Evolutionary conservation across 2,888 invertebrate species (phyloP).

Genomic region (Gibbula magus): DNA sequence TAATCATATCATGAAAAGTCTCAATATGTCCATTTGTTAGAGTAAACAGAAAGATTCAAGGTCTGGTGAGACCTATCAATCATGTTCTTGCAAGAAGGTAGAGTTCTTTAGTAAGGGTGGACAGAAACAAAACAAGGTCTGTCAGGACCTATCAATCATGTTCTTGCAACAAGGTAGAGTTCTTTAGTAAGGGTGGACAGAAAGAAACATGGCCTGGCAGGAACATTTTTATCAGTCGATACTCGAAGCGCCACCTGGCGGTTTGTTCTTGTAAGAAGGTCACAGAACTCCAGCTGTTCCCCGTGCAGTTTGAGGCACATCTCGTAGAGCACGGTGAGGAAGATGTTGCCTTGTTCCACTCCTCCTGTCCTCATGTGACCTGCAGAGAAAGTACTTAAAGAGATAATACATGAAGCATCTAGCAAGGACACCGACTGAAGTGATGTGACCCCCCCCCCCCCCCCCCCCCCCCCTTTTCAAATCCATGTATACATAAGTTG

Average conservation of each 20-base stretch:
- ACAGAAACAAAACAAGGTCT: too few relatives aligned
- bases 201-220: constrained; percentile 5
- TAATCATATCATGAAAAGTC: too few relatives aligned
- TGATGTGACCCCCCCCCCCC: too few relatives aligned
- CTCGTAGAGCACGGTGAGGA: background rate
- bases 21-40: too few relatives aligned
- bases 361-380: background rate
- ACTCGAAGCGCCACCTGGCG: background rate
- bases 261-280: background rate
- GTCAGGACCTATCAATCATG: background rate
- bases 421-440: too few relatives aligned
- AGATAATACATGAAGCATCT: too few relatives aligned
- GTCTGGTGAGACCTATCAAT: too few relatives aligned
- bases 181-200: constrained; percentile 11
- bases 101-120: too few relatives aligned
- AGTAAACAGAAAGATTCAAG: too few relatives aligned
- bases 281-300: constrained; percentile 3
- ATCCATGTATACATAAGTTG: too few relatives aligned
- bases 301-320: background rate
- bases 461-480: too few relatives aligned
- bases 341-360: constrained; percentile 3
- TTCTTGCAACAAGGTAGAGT: background rate
- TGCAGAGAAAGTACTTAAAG: too few relatives aligned
- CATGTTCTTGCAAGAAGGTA: background rate
- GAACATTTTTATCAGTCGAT: background rate